phyloP scores from a whole-genome alignment of 1,140 invertebrate genomes.

The Bilobella aurantiaca region DNA sequence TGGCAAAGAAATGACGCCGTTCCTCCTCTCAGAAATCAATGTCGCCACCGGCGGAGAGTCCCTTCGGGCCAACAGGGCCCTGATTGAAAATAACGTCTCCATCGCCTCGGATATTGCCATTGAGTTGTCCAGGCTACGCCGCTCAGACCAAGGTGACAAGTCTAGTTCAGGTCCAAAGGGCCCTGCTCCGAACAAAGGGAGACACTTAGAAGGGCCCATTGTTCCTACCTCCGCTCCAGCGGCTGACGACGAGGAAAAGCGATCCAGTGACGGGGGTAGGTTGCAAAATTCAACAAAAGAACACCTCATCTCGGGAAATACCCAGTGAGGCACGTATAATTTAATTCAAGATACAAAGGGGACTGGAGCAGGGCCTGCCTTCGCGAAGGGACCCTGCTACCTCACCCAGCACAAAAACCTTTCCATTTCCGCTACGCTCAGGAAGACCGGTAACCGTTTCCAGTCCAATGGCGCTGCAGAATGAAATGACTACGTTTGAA shows the following conservation, averaged over 20 bases:
- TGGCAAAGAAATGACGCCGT: conserved; percentile 89
- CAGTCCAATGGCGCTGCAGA: not conserved
- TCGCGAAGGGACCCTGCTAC: not conserved
- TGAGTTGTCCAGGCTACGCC: conserved; percentile 44
- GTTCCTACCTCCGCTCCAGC: not conserved
- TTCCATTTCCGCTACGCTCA: not conserved
- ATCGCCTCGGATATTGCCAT: conserved; percentile 73
- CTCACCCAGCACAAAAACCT: not conserved
- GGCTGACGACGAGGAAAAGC: not conserved
- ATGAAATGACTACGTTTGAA: not conserved
- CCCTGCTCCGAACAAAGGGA: not conserved
- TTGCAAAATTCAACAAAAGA: not conserved
- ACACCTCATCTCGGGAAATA: not conserved
- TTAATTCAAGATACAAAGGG: not conserved
- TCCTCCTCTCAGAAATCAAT: conserved; percentile 64
- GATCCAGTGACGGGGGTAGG: not conserved
- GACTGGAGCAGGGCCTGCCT: not conserved
- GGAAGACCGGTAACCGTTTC: not conserved
- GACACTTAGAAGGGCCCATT: not conserved
- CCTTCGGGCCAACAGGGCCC: conserved; percentile 51
- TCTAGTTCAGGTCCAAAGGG: no score
- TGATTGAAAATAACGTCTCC: conserved; percentile 84
- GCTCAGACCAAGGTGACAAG: not conserved
- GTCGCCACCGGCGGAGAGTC: conserved; percentile 68
- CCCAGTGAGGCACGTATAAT: not conserved